phyloP scores from a whole-genome alignment of 2,888 invertebrate genomes.

The Arctia plantaginis region DNA sequence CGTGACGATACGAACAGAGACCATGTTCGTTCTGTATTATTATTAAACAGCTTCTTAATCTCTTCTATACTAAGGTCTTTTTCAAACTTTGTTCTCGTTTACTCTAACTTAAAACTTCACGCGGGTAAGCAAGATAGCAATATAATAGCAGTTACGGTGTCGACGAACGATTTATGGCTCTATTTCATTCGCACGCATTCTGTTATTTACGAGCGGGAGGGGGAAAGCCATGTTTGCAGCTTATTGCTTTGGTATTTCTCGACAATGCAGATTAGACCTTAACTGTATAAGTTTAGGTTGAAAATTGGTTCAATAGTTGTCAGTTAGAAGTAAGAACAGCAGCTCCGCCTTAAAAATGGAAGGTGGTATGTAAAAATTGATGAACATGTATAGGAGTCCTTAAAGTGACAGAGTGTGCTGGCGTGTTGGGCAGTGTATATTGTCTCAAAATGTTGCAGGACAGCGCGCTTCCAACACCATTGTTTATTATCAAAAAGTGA shows the following conservation, averaged over 20 bases:
- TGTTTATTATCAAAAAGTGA: slow-evolving; percentile 86
- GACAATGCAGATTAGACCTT: slow-evolving; percentile 47
- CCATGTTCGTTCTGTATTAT: slow-evolving; percentile 83
- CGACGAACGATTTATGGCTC: slow-evolving; percentile 54
- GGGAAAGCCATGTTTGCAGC: slow-evolving; percentile 72
- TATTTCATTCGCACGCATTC: slow-evolving; percentile 72
- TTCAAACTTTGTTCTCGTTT: slow-evolving; percentile 64
- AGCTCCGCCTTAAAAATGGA: slow-evolving; percentile 87
- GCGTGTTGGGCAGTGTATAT: slow-evolving; percentile 85
- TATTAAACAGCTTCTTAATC: slow-evolving; percentile 84
- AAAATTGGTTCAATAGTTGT: slow-evolving; percentile 38
- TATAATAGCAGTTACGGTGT: slow-evolving; percentile 50
- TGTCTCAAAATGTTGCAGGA: slow-evolving; percentile 84
- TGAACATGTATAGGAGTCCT: slow-evolving; percentile 87
- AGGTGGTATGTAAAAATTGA: slow-evolving; percentile 87
- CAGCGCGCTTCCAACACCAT: slow-evolving; percentile 74
- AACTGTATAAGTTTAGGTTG: neutral
- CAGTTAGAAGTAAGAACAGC: slow-evolving; percentile 75
- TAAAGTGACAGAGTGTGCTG: slow-evolving; percentile 86
- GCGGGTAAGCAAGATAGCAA: slow-evolving; percentile 60
- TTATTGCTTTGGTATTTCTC: slow-evolving; percentile 60
- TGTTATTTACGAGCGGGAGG: slow-evolving; percentile 65
- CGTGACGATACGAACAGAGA: slow-evolving; percentile 79
- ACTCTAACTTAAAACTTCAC: slow-evolving; percentile 55
- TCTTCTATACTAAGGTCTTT: slow-evolving; percentile 63